Percentiles rank a stretch among this genome's conserved stretches.
Evolutionary conservation across 2,888 invertebrate genomes (phyloP).

Genomic region (Pristionchus japonicus): DNA sequence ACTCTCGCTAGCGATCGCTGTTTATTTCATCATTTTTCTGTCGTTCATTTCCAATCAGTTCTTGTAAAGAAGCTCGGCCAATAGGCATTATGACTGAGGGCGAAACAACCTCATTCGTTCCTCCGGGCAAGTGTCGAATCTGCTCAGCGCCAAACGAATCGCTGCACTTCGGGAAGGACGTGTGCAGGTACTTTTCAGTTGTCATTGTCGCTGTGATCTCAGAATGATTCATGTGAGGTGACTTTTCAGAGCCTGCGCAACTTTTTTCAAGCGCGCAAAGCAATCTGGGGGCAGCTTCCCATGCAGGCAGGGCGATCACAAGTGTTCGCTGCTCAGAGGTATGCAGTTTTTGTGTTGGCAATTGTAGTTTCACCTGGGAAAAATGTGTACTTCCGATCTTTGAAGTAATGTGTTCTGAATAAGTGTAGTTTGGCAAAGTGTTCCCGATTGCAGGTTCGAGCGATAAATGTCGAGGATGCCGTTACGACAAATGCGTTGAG

Average conservation of each 20-base stretch:
- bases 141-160: not conserved
- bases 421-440: not conserved
- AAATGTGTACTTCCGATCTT: no score
- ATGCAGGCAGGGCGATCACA: not conserved
- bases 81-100: not conserved
- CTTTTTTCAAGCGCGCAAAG: not conserved
- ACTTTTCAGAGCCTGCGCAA: not conserved
- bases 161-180: not conserved
- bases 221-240: no score
- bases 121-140: not conserved
- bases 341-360: not conserved
- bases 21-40: not conserved
- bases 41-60: no score
- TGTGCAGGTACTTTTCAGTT: not conserved
- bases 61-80: no score
- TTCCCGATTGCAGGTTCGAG: not conserved
- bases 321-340: not conserved
- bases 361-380: no score
- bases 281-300: not conserved
- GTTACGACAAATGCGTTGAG: not conserved
- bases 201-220: not conserved
- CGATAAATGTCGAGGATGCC: not conserved
- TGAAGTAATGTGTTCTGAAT: no score
- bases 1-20: not conserved
- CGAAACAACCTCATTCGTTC: no score